Conservation (phyloP, 2,113 vertebrate species). For the Thryonomys swinderianus region DNA sequence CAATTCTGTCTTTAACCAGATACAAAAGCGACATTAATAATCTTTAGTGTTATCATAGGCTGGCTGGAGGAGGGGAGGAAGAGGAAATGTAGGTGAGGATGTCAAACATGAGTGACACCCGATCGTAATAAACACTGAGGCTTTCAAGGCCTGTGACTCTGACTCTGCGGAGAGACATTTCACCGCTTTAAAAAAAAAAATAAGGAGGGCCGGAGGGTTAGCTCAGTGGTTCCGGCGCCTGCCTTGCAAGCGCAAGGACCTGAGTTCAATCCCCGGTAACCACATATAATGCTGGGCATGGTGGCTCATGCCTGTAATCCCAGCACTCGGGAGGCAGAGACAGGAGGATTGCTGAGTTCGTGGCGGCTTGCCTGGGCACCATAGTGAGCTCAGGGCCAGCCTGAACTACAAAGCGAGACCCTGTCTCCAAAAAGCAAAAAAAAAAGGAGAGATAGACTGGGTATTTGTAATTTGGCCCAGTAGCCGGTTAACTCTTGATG, state of each 20-base stretch:
- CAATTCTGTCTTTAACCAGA: constrained; percentile 79
- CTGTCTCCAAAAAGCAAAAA: no score
- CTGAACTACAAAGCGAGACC: no score
- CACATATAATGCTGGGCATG: no score
- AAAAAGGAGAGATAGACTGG: constrained; percentile 82
- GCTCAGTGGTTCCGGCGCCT: no score
- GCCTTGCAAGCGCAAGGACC: no score
- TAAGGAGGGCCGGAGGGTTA: no score
- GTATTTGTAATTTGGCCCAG: constrained; percentile 81
- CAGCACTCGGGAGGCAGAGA: no score
- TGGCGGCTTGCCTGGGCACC: no score
- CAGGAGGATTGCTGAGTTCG: no score
- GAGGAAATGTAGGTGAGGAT: constrained; percentile 53
- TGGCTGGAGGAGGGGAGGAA: constrained; percentile 69
- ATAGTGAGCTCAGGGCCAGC: no score
- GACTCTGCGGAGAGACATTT: constrained; percentile 77
- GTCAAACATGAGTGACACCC: constrained; percentile 68
- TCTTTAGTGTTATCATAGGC: constrained; percentile 83
- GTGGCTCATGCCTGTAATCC: no score
- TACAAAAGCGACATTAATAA: constrained; percentile 82
- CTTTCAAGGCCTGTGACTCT: constrained; percentile 75
- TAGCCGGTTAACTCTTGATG: constrained; percentile 59
- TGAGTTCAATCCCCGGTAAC: no score
- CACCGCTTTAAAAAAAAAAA: constrained; percentile 43
- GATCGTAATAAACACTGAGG: constrained; percentile 79